phyloP scores from a whole-genome alignment of 1,140 invertebrate genomes.

The Aricia agestis region DNA sequence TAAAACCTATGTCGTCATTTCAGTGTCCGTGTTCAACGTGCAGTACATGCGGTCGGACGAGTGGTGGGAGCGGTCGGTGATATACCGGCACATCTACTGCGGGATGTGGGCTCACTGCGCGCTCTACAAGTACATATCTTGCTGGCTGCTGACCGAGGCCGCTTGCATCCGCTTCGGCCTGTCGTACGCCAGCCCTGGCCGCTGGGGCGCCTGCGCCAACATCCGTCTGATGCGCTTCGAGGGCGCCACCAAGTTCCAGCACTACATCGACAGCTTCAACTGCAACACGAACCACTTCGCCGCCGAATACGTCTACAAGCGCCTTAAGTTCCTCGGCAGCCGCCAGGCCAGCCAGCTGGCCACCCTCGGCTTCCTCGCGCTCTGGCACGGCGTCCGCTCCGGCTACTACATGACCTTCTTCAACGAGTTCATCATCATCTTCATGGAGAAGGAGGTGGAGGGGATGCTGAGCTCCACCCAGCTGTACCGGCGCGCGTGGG shows the following conservation, averaged over 20 bases:
- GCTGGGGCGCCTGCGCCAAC: conserved; percentile 92
- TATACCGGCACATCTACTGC: conserved; percentile 81
- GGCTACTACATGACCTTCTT: conserved; percentile 96
- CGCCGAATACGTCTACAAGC: conserved; percentile 93
- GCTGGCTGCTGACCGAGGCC: conserved; percentile 91
- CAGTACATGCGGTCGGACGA: conserved; percentile 82
- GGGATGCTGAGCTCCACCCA: conserved; percentile 74
- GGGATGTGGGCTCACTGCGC: conserved; percentile 90
- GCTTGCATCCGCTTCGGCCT: conserved; percentile 82
- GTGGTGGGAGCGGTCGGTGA: conserved; percentile 79
- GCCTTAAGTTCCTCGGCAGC: conserved; percentile 92
- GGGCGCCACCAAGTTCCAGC: conserved; percentile 86
- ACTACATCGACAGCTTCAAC: conserved; percentile 93
- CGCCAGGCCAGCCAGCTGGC: conserved; percentile 88
- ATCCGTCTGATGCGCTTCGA: conserved; percentile 87
- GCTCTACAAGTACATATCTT: conserved; percentile 93
- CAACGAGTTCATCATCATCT: conserved; percentile 93
- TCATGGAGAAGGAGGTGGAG: conserved; percentile 86
- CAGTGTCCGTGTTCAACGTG: conserved; percentile 78
- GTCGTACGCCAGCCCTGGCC: conserved; percentile 85
- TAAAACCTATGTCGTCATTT: conserved; percentile 43
- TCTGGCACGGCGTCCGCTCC: conserved; percentile 95
- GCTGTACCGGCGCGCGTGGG: conserved; percentile 68
- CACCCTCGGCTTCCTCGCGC: conserved; percentile 89
- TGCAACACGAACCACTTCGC: conserved; percentile 96